Evolutionary conservation across 2,113 vertebrate species (phyloP), one percentile per base, ranked within the genome.

Genomic region (Eleginops maclovinus): DNA sequence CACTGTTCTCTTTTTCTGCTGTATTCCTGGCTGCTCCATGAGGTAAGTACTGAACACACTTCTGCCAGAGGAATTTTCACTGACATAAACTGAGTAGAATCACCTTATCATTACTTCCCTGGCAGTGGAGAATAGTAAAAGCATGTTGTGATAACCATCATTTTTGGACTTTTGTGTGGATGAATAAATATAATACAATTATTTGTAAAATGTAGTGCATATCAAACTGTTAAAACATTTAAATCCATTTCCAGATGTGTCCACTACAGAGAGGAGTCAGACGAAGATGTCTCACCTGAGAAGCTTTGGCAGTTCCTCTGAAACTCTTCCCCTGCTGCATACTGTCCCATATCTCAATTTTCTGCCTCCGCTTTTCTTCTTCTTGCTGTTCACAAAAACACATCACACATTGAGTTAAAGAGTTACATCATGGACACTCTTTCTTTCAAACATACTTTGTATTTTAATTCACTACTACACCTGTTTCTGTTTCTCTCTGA

Each of bases 341-440:
- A 17, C 92, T 97, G n/a, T 99, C 96, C 96, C 96, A 97, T 66
- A 93, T 94, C 3, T 97, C 96, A 0, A 98, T 96, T 84, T 97
- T 99, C 92, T 96, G 95, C 60, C 81, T 93, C 82, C 96, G 93
- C 75, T 96, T 97, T 75, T 97, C 96, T 50, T 99, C 97, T 89
- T 98, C 97, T 44, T 96, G 90, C 97, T 98, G 65, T 40, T 41
- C 9, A 76, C 4, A 77, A 58, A 36, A 72, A 78, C 1, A 77
- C 12, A 62, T 17, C 16, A 17, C 44, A 41, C 3, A 31, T 14
- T 47, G 1, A 19, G 43, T 49, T 65, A 12, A 40, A 4, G 26
- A 36, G 14, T 13, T 11, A 66, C 15, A 60, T n/a, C 40, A 17
- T 1, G 1, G 4, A 21, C 17, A 49, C 7, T n/a, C 19, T 41